Evolutionary conservation across 2,888 invertebrate species (phyloP).

Genomic region (Synergus japonicus): DNA sequence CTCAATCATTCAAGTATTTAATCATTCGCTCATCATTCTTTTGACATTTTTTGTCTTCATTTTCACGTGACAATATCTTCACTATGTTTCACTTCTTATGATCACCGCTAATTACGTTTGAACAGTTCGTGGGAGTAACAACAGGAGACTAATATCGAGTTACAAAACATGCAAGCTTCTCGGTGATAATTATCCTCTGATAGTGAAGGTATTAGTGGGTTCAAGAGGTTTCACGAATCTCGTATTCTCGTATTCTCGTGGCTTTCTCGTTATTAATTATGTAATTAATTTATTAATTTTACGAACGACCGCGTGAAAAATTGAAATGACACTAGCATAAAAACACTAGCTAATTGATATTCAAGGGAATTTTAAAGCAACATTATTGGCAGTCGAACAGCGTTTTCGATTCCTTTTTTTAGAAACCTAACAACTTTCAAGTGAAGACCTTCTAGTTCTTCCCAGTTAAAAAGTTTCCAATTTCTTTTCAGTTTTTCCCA

Average conservation of each 20-base stretch:
- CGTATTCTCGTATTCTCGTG: neutral
- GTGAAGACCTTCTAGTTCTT: neutral
- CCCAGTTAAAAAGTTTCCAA: slow-evolving; percentile 25
- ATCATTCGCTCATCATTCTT: slow-evolving; percentile 31
- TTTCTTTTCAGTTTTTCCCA: slow-evolving; percentile 23
- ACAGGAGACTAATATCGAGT: slow-evolving; percentile 27
- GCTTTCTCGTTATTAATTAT: neutral
- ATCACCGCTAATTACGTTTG: slow-evolving; percentile 30
- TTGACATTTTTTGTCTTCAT: neutral
- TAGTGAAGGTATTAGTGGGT: neutral
- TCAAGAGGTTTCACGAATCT: slow-evolving; percentile 1
- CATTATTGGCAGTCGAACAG: slow-evolving; percentile 67
- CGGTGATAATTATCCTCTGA: slow-evolving; percentile 28
- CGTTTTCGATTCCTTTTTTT: slow-evolving; percentile 52
- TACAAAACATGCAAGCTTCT: slow-evolving; percentile 15
- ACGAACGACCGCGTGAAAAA: slow-evolving; percentile 5
- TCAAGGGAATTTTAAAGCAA: slow-evolving; percentile 60
- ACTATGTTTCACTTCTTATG: slow-evolving; percentile 21
- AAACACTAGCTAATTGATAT: slow-evolving; percentile 37
- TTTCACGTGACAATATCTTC: neutral
- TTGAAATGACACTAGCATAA: slow-evolving; percentile 18
- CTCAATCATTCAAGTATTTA: slow-evolving; percentile 16
- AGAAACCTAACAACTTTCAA: slow-evolving; percentile 35
- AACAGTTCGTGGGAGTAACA: slow-evolving; percentile 31
- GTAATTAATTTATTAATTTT: neutral